Percentiles rank a stretch among this genome's conserved stretches.
These are phyloP conservation scores for Synergus itoensis DNA, from an alignment of 2,888 invertebrate genomes.

Conservation along the genomic window DNA sequence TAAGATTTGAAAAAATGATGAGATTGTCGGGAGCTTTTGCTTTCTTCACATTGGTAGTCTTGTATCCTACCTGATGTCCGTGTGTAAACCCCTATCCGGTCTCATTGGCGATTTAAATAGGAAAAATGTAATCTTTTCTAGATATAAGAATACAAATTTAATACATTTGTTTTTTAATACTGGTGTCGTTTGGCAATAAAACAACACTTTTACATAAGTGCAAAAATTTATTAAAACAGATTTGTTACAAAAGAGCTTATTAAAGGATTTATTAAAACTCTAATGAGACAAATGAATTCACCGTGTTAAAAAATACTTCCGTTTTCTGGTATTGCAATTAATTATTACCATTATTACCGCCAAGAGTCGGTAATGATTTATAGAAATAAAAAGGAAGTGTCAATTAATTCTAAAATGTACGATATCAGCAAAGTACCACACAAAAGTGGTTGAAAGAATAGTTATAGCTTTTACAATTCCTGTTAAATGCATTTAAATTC, in stretches of 20 bases:
- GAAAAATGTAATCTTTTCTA: too few species aligned
- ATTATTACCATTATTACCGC: too few species aligned
- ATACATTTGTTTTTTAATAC: too few species aligned
- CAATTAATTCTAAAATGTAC: not conserved
- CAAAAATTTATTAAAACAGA: not conserved
- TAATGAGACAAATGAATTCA: not conserved
- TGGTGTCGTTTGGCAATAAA: not conserved
- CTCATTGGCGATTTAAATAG: too few species aligned
- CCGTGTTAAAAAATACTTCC: not conserved
- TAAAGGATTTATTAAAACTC: too few species aligned
- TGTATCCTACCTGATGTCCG: too few species aligned
- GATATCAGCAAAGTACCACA: not conserved
- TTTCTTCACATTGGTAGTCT: too few species aligned
- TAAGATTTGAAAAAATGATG: too few species aligned
- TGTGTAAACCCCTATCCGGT: too few species aligned
- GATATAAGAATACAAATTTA: too few species aligned
- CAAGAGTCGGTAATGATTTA: not conserved
- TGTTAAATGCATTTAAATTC: not conserved
- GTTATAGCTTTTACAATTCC: not conserved
- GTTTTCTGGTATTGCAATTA: not conserved
- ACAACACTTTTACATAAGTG: not conserved
- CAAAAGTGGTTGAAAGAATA: not conserved
- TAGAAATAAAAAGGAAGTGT: not conserved
- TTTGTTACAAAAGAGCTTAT: not conserved
- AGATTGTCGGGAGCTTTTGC: too few species aligned